A percentile compares a stretch with the other conserved stretches of the same genome.
These are phyloP conservation scores for Bathynomus jamesi DNA, from an alignment of 1,140 invertebrate species.

Conservation along the genomic window DNA sequence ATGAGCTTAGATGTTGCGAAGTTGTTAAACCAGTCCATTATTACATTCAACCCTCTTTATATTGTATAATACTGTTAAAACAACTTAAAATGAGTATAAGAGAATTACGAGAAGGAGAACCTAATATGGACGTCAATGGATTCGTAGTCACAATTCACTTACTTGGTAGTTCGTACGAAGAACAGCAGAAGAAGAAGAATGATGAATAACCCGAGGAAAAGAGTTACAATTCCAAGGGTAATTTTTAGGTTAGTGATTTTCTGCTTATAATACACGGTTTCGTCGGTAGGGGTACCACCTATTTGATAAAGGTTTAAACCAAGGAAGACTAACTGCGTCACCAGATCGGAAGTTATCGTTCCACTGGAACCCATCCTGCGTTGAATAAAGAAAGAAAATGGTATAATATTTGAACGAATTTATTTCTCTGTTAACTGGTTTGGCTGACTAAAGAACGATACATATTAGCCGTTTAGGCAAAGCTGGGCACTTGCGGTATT, in stretches of 20 bases:
- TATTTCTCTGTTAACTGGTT: too few relatives aligned
- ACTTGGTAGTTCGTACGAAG: constrained; percentile 32
- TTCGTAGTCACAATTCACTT: too few relatives aligned
- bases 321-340: background rate
- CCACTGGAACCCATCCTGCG: background rate
- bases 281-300: background rate
- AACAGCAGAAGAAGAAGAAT: constrained; percentile 25
- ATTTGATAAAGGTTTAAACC: constrained; percentile 2
- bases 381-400: too few relatives aligned
- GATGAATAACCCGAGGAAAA: constrained; percentile 28
- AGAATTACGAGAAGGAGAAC: background rate
- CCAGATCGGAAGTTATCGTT: background rate
- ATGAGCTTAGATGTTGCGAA: too few relatives aligned
- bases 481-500: too few relatives aligned
- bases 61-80: background rate
- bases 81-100: constrained; percentile 5
- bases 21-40: background rate
- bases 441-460: too few relatives aligned
- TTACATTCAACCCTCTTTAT: background rate
- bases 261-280: background rate
- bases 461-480: too few relatives aligned
- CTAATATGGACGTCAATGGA: background rate
- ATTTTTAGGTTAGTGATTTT: constrained; percentile 16
- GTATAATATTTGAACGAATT: too few relatives aligned
- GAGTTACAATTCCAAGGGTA: constrained; percentile 23